Base-by-base conservation (phyloP, 2,113 vertebrate species). In the Eidolon helvum region DNA sequence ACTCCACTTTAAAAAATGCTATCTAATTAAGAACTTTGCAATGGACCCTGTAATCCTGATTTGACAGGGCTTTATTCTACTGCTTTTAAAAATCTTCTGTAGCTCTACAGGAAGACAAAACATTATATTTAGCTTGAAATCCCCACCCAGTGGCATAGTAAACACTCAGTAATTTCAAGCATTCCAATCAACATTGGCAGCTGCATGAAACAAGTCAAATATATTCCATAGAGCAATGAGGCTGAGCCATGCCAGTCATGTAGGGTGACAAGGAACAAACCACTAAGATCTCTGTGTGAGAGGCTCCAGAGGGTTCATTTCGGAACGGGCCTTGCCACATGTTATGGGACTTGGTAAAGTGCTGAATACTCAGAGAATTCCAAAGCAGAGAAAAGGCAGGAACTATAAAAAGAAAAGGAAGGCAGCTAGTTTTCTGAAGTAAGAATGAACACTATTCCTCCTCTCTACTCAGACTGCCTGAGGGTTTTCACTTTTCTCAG, bases 131-230 rank as follows among this genome's bases (percentile, higher is more conserved):
- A 97, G 95, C 91, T 91, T 92, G 55, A 82, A 96, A 88, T 97
- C 89, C 87, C 96, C 97, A 95, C 97, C 84, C 96, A 97, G 87
- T 22, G 71, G 93, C 87, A 95, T 15, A 90, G 90, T 85, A 95
- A 97, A 93, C 94, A 93, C 95, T 97, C 91, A 96, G 97, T 82
- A 92, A 98, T 98, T 96, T 97, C 96, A 97, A 95, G 95, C 85
- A 97, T 97, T 94, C 87, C 82, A 96, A 87, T 71, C 16, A 12
- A 92, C 95, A 40, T 1, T 88, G 91, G 95, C 97, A 97, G 98
- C 97, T 98, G 97, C 91, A 92, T 85, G 91, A 86, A 93, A 92
- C 3, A 96, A 95, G 88, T 88, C 96, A 90, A 95, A 94, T 88
- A 50, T 53, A 87, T 95, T 96, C 83, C 87, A 75, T 0, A 57